These are phyloP conservation scores for Clupea harengus DNA, from an alignment of 2,113 vertebrate species.

Conservation along the genomic window DNA sequence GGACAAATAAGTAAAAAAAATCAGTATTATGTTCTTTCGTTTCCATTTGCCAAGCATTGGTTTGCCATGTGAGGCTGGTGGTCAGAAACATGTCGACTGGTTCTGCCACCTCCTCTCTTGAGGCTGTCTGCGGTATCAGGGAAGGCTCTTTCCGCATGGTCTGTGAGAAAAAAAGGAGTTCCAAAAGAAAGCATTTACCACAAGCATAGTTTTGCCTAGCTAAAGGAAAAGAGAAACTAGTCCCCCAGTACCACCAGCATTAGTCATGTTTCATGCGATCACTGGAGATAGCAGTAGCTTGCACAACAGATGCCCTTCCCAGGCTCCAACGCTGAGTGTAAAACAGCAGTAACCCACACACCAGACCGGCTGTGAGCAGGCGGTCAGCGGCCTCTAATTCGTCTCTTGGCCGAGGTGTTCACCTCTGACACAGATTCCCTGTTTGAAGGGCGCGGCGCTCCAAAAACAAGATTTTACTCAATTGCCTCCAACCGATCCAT, in stretches of 20 bases:
- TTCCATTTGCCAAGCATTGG: too few species aligned
- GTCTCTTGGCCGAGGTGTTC: neutral
- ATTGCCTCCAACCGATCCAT: constrained; percentile 5
- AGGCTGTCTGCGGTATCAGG: too few species aligned
- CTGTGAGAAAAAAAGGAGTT: too few species aligned
- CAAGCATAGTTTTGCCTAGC: neutral
- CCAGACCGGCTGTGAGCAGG: neutral
- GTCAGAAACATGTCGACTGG: too few species aligned
- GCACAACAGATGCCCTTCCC: constrained; percentile 8
- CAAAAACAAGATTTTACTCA: constrained; percentile 11
- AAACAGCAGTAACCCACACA: constrained; percentile 10
- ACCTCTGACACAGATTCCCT: neutral
- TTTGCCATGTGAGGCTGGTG: too few species aligned
- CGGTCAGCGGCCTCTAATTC: neutral
- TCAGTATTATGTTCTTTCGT: too few species aligned
- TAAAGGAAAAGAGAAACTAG: neutral
- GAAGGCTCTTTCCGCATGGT: too few species aligned
- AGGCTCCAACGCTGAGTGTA: neutral
- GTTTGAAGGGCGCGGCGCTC: neutral
- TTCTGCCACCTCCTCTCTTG: too few species aligned
- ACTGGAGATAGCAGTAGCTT: neutral
- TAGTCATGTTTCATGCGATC: neutral
- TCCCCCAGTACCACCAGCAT: neutral
- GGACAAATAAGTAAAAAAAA: too few species aligned
- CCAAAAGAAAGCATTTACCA: too few species aligned